A percentile compares a stretch with the other conserved stretches of the same genome.
Conservation (phyloP, 2,888 invertebrate genomes). For the Hyalella azteca region DNA sequence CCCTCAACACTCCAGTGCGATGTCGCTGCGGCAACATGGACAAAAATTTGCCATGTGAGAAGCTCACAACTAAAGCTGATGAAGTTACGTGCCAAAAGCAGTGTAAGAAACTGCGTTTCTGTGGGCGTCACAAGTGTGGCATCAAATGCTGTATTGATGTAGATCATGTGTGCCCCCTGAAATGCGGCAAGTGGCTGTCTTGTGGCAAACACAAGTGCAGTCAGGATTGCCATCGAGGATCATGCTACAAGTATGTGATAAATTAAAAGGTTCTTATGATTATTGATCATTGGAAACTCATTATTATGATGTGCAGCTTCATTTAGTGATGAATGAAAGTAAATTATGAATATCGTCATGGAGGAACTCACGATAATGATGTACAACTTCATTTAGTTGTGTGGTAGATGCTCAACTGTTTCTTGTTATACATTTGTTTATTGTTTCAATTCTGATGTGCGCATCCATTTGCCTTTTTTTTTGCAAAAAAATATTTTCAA, state of each 20-base stretch:
- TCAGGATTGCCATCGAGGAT: conserved; percentile 66
- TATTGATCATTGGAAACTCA: too few relatives aligned
- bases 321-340: too few relatives aligned
- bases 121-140: conserved; percentile 89
- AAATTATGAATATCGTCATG: too few relatives aligned
- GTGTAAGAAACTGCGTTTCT: conserved; percentile 79
- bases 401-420: too few relatives aligned
- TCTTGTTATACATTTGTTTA: too few relatives aligned
- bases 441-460: too few relatives aligned
- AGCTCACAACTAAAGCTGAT: conserved; percentile 73
- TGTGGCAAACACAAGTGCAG: conserved; percentile 83
- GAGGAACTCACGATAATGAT: too few relatives aligned
- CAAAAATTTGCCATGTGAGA: conserved; percentile 78
- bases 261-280: too few relatives aligned
- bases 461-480: too few relatives aligned
- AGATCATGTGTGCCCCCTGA: conserved; percentile 83
- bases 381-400: too few relatives aligned
- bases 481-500: too few relatives aligned
- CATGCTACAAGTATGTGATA: conserved; percentile 63
- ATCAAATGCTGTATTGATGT: conserved; percentile 84
- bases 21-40: conserved; percentile 88
- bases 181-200: conserved; percentile 79
- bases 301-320: too few relatives aligned
- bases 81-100: conserved; percentile 85
- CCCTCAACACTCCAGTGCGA: conserved; percentile 62